Evolutionary conservation across 1,140 invertebrate species (phyloP).

Genomic region (Drosophila erecta): DNA sequence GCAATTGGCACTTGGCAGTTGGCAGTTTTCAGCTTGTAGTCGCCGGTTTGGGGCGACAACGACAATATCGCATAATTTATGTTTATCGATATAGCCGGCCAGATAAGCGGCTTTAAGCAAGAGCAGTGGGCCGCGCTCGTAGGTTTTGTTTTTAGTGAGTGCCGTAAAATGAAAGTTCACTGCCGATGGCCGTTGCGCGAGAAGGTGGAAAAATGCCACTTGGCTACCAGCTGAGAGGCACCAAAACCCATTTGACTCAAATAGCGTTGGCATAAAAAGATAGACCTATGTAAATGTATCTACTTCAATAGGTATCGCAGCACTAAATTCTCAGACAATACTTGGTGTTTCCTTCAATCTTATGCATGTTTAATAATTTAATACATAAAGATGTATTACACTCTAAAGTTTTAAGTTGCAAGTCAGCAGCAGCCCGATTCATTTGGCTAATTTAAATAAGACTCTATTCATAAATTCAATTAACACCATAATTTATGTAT

Average conservation of each 20-base stretch:
- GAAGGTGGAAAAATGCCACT: constrained; percentile 26
- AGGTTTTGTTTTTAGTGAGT: constrained; percentile 72
- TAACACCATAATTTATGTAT: not conserved
- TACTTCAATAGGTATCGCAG: no score
- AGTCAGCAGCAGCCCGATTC: no score
- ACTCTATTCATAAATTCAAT: no score
- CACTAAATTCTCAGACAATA: no score
- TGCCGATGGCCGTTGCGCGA: constrained; percentile 18
- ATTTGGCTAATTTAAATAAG: no score
- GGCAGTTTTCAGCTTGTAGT: constrained; percentile 28
- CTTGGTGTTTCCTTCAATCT: no score
- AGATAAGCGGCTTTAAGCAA: constrained; percentile 68
- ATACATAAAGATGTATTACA: no score
- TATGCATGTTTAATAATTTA: no score
- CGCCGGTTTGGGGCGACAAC: constrained; percentile 41
- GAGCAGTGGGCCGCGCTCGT: constrained; percentile 57
- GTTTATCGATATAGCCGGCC: constrained; percentile 74
- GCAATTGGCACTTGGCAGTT: constrained; percentile 8
- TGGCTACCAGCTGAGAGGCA: constrained; percentile 33
- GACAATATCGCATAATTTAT: constrained; percentile 78
- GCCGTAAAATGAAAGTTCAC: constrained; percentile 59
- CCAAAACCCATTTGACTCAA: constrained; percentile 2
- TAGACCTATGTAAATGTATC: no score
- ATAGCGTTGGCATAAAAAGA: constrained; percentile 1
- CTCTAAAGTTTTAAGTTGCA: no score